phyloP scores from a whole-genome alignment of 2,888 invertebrate genomes.

The Pomacea canaliculata region DNA sequence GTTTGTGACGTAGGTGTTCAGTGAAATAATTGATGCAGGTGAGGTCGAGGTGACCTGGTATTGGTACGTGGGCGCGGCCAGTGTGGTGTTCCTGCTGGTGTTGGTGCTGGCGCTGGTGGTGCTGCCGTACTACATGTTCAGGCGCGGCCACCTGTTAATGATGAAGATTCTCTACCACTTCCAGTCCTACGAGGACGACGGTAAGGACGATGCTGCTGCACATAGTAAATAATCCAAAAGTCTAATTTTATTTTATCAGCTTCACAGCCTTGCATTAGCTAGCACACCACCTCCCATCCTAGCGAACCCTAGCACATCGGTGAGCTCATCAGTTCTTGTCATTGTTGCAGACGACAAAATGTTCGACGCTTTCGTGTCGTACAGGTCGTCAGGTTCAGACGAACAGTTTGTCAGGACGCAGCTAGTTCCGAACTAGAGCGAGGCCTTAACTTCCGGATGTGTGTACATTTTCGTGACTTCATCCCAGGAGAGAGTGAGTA shows the following conservation, averaged over 20 bases:
- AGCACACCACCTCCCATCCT: no score
- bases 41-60: neutral
- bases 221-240: no score
- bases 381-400: constrained; percentile 44
- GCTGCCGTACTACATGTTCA: constrained; percentile 45
- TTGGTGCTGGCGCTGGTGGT: constrained; percentile 37
- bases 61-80: constrained; percentile 20
- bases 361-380: constrained; percentile 57
- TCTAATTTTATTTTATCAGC: no score
- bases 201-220: constrained; percentile 26
- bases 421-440: constrained; percentile 52
- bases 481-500: constrained; percentile 52
- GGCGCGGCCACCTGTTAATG: constrained; percentile 45
- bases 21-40: neutral
- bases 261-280: no score
- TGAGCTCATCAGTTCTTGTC: no score
- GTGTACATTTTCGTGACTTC: constrained; percentile 53
- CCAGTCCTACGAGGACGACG: constrained; percentile 54
- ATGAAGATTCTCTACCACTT: constrained; percentile 56
- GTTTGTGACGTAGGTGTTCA: no score
- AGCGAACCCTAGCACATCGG: no score
- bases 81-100: constrained; percentile 28
- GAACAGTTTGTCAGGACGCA: constrained; percentile 45
- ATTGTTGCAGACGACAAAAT: constrained; percentile 44
- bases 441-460: constrained; percentile 48